Conservation (phyloP, 2,113 vertebrate genomes). For the Tenebrosternarchus preto region DNA sequence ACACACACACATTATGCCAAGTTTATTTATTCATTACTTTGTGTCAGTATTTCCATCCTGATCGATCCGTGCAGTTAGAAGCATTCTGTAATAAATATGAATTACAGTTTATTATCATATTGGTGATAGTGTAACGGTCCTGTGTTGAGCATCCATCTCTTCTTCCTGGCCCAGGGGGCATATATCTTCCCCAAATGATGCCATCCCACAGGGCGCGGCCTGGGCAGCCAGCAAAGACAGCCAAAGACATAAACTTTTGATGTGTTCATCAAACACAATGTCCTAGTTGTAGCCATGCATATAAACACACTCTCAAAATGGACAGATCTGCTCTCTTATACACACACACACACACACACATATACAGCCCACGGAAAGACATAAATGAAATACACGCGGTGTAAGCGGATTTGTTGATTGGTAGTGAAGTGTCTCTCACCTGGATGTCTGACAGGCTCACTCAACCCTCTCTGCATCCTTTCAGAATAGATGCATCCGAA, state of each 20-base stretch:
- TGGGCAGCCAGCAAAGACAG: conserved; percentile 7
- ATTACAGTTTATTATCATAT: conserved; percentile 36
- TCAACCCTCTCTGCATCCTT: conserved; percentile 18
- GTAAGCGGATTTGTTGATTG: background rate
- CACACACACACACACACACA: background rate
- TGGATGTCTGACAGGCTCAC: background rate
- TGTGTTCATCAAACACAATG: conserved; percentile 37
- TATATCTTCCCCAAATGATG: conserved; percentile 39
- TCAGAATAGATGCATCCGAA: conserved; percentile 1
- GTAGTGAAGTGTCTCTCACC: background rate
- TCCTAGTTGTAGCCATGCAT: conserved; percentile 24
- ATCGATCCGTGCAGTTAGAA: conserved; percentile 27
- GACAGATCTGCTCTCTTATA: conserved; percentile 4
- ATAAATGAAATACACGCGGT: conserved; percentile 7
- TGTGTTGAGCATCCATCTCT: conserved; percentile 35
- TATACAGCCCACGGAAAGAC: background rate
- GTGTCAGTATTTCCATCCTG: conserved; percentile 36
- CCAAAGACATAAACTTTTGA: conserved; percentile 39
- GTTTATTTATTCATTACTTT: conserved; percentile 45
- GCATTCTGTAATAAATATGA: conserved; percentile 40
- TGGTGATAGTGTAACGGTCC: conserved; percentile 25
- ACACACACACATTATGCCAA: conserved; percentile 12
- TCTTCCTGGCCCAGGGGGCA: conserved; percentile 26
- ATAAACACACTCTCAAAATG: background rate
- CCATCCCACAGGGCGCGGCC: conserved; percentile 19